Conservation (phyloP, 2,888 invertebrate genomes). For the Ecliptopera silaceata region DNA sequence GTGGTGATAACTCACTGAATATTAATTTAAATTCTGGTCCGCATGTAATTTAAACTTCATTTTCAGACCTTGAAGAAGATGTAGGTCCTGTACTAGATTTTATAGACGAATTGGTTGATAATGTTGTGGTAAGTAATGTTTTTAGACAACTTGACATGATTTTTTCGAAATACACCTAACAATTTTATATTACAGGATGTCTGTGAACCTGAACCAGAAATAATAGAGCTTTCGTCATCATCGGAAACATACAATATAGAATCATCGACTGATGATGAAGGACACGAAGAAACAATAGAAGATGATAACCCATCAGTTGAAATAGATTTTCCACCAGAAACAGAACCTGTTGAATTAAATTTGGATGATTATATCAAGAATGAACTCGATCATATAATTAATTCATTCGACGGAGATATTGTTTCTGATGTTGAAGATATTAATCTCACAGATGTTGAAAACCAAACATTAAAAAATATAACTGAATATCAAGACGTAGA, state of each 20-base stretch:
- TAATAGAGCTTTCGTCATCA: conserved; percentile 24
- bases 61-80: conserved; percentile 68
- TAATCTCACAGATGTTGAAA: conserved; percentile 3
- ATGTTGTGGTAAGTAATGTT: conserved; percentile 52
- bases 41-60: neutral
- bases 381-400: conserved; percentile 29
- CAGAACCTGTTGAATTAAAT: neutral
- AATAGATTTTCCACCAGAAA: neutral
- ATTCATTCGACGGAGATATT: conserved; percentile 6
- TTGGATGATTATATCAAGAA: conserved; percentile 33
- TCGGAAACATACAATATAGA: conserved; percentile 13
- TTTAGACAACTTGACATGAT: neutral
- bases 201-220: conserved; percentile 27
- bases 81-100: conserved; percentile 67
- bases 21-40: no score
- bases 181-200: conserved; percentile 35
- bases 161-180: neutral
- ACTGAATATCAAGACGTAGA: neutral
- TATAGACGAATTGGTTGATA: conserved; percentile 60
- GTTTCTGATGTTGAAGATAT: conserved; percentile 5
- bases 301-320: conserved; percentile 5
- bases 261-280: conserved; percentile 7
- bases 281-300: conserved; percentile 1
- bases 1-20: neutral
- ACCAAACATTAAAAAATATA: conserved; percentile 1